These are phyloP conservation scores for Lepilemur ruficaudatus DNA, from an alignment of 2,797 vertebrate genomes.

Conservation along the genomic window DNA sequence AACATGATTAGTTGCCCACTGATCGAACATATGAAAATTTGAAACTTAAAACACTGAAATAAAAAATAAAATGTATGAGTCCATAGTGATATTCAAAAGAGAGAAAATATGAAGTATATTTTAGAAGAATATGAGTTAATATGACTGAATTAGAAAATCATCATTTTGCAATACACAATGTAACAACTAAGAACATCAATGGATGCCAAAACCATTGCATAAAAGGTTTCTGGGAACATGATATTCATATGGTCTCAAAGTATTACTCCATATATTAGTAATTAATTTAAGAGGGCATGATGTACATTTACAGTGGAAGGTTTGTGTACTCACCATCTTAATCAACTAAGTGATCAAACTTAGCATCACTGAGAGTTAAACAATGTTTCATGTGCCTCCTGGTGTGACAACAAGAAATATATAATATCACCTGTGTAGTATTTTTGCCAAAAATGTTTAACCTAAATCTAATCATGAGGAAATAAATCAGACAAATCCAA, in stretches of 20 bases:
- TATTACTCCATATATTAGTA: background rate
- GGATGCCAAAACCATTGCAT: background rate
- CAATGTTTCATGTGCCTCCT: background rate
- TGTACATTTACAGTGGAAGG: background rate
- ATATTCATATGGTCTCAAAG: background rate
- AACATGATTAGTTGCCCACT: background rate
- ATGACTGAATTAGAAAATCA: constrained; percentile 16
- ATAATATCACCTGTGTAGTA: background rate
- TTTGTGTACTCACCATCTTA: background rate
- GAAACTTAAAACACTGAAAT: background rate
- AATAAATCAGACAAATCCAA: background rate
- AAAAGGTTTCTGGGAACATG: background rate
- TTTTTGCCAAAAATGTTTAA: background rate
- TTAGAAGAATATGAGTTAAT: background rate
- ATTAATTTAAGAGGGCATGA: background rate
- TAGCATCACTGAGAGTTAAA: background rate
- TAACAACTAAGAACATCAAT: background rate
- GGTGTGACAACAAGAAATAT: background rate
- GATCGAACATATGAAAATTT: background rate
- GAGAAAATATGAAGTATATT: background rate
- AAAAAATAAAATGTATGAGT: background rate
- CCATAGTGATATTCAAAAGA: background rate
- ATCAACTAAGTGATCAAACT: background rate
- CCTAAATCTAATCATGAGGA: background rate
- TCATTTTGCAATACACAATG: background rate